Evolutionary conservation across 2,888 invertebrate species (phyloP).

Genomic region (Caenorhabditis uteleia): DNA sequence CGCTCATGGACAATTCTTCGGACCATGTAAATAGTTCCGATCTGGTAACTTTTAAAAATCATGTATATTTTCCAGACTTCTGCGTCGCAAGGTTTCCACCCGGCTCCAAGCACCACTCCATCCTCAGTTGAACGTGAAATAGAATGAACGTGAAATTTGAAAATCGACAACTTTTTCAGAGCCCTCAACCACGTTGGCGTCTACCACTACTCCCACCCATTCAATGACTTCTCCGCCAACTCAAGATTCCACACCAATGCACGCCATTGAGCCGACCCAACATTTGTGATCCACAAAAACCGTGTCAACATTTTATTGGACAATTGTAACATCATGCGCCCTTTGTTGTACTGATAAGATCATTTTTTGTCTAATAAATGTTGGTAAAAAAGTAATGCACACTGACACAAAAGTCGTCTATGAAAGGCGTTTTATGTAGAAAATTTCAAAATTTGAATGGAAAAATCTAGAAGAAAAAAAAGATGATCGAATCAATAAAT

Average conservation of each 20-base stretch:
- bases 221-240: slow-evolving; percentile 7
- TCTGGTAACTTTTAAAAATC: too few relatives aligned
- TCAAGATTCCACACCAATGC: slow-evolving; percentile 20
- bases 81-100: background rate
- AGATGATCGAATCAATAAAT: too few relatives aligned
- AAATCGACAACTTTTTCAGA: slow-evolving; percentile 9
- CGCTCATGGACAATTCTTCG: background rate
- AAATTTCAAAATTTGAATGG: too few relatives aligned
- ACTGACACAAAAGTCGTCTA: too few relatives aligned
- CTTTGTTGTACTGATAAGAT: too few relatives aligned
- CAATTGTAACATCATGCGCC: too few relatives aligned
- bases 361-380: too few relatives aligned
- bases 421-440: too few relatives aligned
- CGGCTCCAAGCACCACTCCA: background rate
- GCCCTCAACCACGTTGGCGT: background rate
- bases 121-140: background rate
- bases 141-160: background rate
- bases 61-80: background rate
- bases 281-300: slow-evolving; percentile 29
- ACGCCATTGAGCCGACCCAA: slow-evolving; percentile 34
- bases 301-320: too few relatives aligned
- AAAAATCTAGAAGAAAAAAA: too few relatives aligned
- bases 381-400: too few relatives aligned
- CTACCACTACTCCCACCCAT: slow-evolving; percentile 8
- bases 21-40: too few relatives aligned